phyloP scores from a whole-genome alignment of 1,140 invertebrate species.

The Tetramorium parvispinum region DNA sequence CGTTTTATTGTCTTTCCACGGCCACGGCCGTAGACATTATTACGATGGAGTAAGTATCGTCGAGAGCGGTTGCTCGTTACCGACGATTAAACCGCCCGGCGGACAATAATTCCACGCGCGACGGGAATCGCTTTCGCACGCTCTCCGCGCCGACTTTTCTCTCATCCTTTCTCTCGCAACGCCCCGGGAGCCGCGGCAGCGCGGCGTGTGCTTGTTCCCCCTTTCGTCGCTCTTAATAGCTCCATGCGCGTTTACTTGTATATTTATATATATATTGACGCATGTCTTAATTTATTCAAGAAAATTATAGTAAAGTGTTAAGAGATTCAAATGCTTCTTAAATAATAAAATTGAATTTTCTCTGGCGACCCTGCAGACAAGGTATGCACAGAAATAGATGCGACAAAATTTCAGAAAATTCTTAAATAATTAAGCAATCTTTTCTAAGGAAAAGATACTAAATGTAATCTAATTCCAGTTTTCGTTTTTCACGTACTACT shows the following conservation, averaged over 20 bases:
- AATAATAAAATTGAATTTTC: not conserved
- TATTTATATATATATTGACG: not conserved
- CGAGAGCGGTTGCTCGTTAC: conserved; percentile 15
- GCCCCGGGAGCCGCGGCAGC: not conserved
- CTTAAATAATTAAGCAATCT: not conserved
- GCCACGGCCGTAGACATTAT: conserved; percentile 3
- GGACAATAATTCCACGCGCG: conserved; percentile 57
- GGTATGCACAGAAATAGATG: not conserved
- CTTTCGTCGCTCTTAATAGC: conserved; percentile 33
- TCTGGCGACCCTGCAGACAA: not conserved
- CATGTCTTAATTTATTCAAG: not conserved
- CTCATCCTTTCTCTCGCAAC: conserved; percentile 38
- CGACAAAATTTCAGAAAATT: not conserved
- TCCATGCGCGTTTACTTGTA: not conserved
- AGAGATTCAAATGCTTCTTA: not conserved
- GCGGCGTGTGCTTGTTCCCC: not conserved
- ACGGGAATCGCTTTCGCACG: conserved; percentile 67
- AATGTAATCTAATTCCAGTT: not conserved
- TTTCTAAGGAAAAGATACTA: not conserved
- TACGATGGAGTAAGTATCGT: conserved; percentile 6
- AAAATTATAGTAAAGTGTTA: too few relatives aligned
- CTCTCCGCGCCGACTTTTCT: conserved; percentile 51
- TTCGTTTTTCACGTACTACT: conserved; percentile 14
- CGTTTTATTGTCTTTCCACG: conserved; percentile 51
- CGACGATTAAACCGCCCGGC: conserved; percentile 42